Conservation (phyloP, 2,113 vertebrate genomes). For the Pica pica region DNA sequence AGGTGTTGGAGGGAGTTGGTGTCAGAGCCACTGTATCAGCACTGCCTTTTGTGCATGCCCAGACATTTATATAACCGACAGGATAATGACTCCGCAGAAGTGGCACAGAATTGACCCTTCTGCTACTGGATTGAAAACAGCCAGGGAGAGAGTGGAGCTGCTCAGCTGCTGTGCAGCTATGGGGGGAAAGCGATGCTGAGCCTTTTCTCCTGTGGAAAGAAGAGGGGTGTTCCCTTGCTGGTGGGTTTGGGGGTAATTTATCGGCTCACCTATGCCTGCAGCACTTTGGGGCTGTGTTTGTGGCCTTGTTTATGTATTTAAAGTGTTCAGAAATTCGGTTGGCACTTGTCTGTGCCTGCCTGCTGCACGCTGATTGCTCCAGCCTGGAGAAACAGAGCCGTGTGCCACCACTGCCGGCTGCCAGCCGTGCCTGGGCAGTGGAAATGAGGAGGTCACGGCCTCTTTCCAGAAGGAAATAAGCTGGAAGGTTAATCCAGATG, state of each 20-base stretch:
- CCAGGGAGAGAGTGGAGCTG: not conserved
- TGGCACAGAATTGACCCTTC: constrained; percentile 52
- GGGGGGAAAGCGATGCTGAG: not conserved
- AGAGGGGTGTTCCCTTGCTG: not conserved
- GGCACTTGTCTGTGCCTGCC: constrained; percentile 18
- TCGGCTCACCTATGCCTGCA: not conserved
- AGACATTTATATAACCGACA: constrained; percentile 61
- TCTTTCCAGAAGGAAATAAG: not conserved
- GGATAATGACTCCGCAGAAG: constrained; percentile 61
- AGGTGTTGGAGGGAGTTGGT: constrained; percentile 55
- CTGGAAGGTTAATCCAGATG: not conserved
- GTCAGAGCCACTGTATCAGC: constrained; percentile 49
- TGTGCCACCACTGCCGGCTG: not conserved
- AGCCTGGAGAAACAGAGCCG: not conserved
- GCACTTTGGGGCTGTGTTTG: not conserved
- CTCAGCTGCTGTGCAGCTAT: not conserved
- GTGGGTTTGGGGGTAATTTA: not conserved
- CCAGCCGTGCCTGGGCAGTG: not conserved
- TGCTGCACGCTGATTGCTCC: not conserved
- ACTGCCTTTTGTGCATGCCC: constrained; percentile 63
- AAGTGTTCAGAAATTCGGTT: not conserved
- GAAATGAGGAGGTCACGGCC: constrained; percentile 15
- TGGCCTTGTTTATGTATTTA: constrained; percentile 14
- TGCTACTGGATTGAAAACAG: constrained; percentile 15
- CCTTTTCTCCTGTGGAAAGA: not conserved